A percentile compares a stretch with the other conserved stretches of the same genome.
These are phyloP conservation scores for Oopsacas minuta DNA, from an alignment of 37 sponge, comb jelly and placozoan species.

Conservation along the genomic window DNA sequence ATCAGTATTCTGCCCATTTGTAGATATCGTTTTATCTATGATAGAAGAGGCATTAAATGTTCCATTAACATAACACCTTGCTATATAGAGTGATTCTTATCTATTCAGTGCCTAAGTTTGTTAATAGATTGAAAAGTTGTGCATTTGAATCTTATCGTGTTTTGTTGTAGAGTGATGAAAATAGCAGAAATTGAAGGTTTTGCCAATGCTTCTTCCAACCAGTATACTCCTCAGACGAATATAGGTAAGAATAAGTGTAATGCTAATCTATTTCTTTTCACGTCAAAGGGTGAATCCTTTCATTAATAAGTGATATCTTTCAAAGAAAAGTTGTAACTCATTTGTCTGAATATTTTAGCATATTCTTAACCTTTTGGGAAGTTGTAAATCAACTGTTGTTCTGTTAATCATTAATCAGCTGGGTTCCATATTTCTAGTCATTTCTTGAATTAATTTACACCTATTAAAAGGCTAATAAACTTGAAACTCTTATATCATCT, in stretches of 20 bases:
- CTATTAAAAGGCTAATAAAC: neutral
- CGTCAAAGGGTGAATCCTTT: conserved; percentile 6
- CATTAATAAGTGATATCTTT: neutral
- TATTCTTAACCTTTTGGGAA: neutral
- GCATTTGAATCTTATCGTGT: neutral
- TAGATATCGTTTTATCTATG: neutral
- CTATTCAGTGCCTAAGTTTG: neutral
- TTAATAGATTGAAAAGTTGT: neutral
- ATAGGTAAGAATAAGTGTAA: neutral
- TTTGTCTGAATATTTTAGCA: neutral
- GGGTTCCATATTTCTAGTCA: neutral
- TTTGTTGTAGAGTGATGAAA: conserved; percentile 14
- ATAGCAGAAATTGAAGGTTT: conserved; percentile 17
- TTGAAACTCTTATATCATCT: neutral
- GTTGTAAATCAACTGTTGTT: neutral
- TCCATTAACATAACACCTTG: neutral
- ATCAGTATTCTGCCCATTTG: neutral
- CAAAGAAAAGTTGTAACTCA: neutral
- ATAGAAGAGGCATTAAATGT: neutral
- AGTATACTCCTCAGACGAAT: neutral
- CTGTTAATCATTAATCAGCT: neutral
- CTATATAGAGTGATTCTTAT: neutral
- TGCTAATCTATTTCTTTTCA: neutral
- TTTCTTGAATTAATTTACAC: neutral
- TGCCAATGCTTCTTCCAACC: conserved; percentile 1